Evolutionary conservation across 2,888 invertebrate genomes (phyloP).

Genomic region (Polymixis flavicincta): DNA sequence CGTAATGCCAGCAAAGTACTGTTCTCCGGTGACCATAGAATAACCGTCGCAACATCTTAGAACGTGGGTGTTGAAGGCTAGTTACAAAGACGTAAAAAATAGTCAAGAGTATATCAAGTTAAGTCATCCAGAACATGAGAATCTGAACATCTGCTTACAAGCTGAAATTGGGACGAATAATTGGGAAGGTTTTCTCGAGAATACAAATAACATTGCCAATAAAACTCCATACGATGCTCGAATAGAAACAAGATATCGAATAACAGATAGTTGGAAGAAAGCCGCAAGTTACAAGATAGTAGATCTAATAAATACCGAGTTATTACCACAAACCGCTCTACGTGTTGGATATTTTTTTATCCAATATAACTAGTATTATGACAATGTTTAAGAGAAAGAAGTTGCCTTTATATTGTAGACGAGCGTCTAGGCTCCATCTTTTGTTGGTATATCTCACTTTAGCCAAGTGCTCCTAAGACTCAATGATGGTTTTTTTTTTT

Average conservation of each 20-base stretch:
- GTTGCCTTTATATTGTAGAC: constrained; percentile 26
- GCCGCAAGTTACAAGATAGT: constrained; percentile 38
- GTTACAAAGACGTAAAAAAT: constrained; percentile 34
- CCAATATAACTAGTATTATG: constrained; percentile 32
- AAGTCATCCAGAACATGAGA: constrained; percentile 4
- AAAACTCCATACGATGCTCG: constrained; percentile 15
- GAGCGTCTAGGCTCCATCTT: constrained; percentile 27
- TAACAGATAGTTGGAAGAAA: constrained; percentile 44
- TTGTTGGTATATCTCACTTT: constrained; percentile 31
- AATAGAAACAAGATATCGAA: constrained; percentile 41
- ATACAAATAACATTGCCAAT: constrained; percentile 22
- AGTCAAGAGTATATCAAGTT: constrained; percentile 3
- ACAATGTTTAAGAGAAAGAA: constrained; percentile 52
- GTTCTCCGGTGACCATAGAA: constrained; percentile 66
- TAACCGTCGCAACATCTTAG: constrained; percentile 54
- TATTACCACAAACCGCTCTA: constrained; percentile 62
- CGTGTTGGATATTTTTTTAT: constrained; percentile 47
- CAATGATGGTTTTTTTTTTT: too few species aligned
- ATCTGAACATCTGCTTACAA: constrained; percentile 27
- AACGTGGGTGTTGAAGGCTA: constrained; percentile 74
- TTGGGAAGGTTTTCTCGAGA: background rate
- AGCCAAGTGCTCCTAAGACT: background rate
- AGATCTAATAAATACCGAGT: constrained; percentile 53
- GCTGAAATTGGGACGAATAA: background rate
- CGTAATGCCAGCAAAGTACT: constrained; percentile 67